Evolutionary conservation across 2,113 vertebrate species (phyloP).

Genomic region (Aphelocoma coerulescens): DNA sequence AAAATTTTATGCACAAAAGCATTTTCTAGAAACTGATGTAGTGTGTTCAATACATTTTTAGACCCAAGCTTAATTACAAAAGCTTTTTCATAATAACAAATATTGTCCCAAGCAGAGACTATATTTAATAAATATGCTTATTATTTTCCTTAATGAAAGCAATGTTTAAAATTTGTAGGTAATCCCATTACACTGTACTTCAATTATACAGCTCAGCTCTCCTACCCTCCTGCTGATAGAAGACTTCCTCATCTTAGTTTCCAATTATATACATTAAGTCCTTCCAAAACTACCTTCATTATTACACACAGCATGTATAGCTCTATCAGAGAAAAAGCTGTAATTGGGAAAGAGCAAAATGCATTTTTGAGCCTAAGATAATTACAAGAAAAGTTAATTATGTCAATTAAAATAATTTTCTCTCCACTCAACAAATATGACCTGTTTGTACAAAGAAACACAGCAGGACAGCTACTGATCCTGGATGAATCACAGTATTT

Average conservation of each 20-base stretch:
- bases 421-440: slow-evolving; percentile 40
- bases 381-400: slow-evolving; percentile 62
- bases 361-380: slow-evolving; percentile 40
- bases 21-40: slow-evolving; percentile 45
- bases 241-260: slow-evolving; percentile 31
- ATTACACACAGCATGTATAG: slow-evolving; percentile 44
- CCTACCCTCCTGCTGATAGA: slow-evolving; percentile 39
- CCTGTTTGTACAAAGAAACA: slow-evolving; percentile 31
- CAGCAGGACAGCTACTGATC: neutral
- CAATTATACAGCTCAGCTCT: slow-evolving; percentile 37
- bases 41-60: slow-evolving; percentile 34
- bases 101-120: slow-evolving; percentile 45
- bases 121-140: slow-evolving; percentile 62
- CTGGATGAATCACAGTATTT: neutral
- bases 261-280: slow-evolving; percentile 50
- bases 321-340: slow-evolving; percentile 1
- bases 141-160: slow-evolving; percentile 67
- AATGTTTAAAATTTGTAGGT: slow-evolving; percentile 55
- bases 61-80: slow-evolving; percentile 53
- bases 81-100: slow-evolving; percentile 62
- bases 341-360: slow-evolving; percentile 26
- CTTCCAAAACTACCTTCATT: slow-evolving; percentile 40
- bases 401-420: slow-evolving; percentile 62
- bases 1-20: slow-evolving; percentile 42
- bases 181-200: slow-evolving; percentile 57